Conservation (phyloP, 2,113 vertebrate species). For the Rynchops niger region DNA sequence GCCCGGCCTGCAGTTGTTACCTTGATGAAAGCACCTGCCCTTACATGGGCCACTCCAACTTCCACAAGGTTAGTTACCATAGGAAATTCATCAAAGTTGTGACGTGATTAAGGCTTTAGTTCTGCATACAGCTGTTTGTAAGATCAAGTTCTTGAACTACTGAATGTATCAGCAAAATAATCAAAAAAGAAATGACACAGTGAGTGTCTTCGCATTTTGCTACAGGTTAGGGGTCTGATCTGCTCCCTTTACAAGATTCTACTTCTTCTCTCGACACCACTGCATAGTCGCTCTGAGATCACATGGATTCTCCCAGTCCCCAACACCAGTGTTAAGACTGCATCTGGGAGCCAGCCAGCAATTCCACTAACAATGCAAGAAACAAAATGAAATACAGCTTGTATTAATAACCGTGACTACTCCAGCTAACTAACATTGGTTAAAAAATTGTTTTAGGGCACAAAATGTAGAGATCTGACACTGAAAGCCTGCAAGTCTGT, state of each 20-base stretch:
- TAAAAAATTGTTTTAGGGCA: background rate
- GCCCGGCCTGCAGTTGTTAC: background rate
- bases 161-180: background rate
- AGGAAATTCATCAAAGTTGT: background rate
- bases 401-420: rapidly evolving
- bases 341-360: background rate
- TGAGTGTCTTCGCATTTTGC: background rate
- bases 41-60: background rate
- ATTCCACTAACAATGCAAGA: no score
- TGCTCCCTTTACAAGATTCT: background rate
- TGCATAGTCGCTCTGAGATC: background rate
- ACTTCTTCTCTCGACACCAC: background rate
- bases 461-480: background rate
- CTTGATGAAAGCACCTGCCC: background rate
- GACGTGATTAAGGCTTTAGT: background rate
- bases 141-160: background rate
- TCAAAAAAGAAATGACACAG: background rate
- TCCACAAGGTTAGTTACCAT: background rate
- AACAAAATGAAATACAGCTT: background rate
- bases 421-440: background rate
- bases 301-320: background rate
- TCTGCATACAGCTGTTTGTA: background rate
- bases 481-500: rapidly evolving
- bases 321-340: background rate
- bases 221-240: background rate